Base-by-base conservation (phyloP, 2,797 vertebrate species). In the Sebastes matsubarae region DNA sequence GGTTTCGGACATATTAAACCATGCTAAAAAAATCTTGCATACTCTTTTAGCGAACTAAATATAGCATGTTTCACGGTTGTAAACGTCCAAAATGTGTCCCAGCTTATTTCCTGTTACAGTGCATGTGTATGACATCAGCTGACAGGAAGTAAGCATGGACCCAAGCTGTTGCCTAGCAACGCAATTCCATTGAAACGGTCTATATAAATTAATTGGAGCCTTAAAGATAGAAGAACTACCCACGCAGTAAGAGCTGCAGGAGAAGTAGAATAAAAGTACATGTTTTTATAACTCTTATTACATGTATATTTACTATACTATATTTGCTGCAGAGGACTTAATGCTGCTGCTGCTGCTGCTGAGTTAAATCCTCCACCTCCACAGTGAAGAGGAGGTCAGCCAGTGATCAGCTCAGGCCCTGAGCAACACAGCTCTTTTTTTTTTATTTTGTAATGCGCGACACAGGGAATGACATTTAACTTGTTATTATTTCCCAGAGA, bases 401-500 rank as follows among this genome's bases (percentile, higher is more conserved):
- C 76, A 57, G 77, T 83, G 86, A 89, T 90, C 90, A 75, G 81
- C 78, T 25, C 38, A 0, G 59, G 86, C 92, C 92, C 85, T 77
- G 68, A 91, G 92, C 89, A 5, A 92, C 90, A 84, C 78, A 38
- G 63, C 80, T 87, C 83, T 80, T 55, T 57, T 32, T 84, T 82
- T 55, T 57, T 32, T 52, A 60, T 91, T 93, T 92, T 89, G 91
- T 89, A 89, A 92, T 89, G 87, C 80, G 18, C 85, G 86, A 93
- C 90, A 89, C 79, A 2, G 91, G 85, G 87, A 94, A 93, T 95
- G 94, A 96, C 96, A 96, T 96, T 96, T 96, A 96, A 96, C 95
- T 96, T 95, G 95, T 96, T 96, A 95, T 96, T 95, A 95, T 96
- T 96, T 95, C 93, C 88, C 70, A 66, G 90, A 91, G 87, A 93